Evolutionary conservation across 1,140 invertebrate species (phyloP).

Genomic region (Apis dorsata): DNA sequence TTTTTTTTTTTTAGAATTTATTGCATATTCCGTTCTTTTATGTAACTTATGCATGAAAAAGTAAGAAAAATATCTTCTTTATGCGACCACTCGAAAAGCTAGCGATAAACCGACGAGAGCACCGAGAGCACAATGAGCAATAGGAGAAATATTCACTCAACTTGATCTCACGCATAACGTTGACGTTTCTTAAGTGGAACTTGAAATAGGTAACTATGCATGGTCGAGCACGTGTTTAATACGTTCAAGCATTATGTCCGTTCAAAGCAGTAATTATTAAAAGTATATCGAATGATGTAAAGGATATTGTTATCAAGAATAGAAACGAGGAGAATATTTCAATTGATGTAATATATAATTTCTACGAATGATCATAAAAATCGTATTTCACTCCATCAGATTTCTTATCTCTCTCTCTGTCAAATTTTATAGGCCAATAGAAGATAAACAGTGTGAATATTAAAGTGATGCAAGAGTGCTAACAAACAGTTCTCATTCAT

Average conservation of each 20-base stretch:
- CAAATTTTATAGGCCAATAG: too few relatives aligned
- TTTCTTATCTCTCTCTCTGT: too few relatives aligned
- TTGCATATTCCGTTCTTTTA: too few relatives aligned
- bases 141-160: constrained; percentile 64
- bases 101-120: background rate
- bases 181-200: constrained; percentile 38
- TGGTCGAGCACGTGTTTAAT: background rate
- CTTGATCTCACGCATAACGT: constrained; percentile 61
- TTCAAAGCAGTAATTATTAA: too few relatives aligned
- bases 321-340: background rate
- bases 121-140: constrained; percentile 54
- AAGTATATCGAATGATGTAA: background rate
- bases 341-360: too few relatives aligned
- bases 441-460: too few relatives aligned
- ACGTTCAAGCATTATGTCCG: background rate
- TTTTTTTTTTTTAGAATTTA: background rate
- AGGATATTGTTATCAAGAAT: background rate
- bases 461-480: too few relatives aligned
- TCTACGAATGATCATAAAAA: too few relatives aligned
- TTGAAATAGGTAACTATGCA: background rate
- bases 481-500: too few relatives aligned
- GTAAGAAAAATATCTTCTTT: background rate
- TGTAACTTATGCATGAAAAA: background rate
- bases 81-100: background rate
- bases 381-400: too few relatives aligned